These are phyloP conservation scores for Drosophila nigrodunni DNA, from an alignment of 1,140 invertebrate genomes.

Conservation along the genomic window DNA sequence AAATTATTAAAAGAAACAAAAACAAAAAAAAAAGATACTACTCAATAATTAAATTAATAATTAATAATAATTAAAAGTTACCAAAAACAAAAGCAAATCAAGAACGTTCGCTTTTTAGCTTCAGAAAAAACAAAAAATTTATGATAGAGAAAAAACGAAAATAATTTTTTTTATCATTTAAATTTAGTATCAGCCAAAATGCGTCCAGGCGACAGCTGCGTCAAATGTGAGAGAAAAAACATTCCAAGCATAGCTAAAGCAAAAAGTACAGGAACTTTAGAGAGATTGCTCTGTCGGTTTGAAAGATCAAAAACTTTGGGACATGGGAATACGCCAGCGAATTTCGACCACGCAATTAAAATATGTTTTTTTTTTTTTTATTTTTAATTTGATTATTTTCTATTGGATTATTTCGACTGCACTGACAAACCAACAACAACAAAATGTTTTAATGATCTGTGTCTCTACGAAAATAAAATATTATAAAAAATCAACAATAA, in stretches of 20 bases:
- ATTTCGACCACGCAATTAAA: conserved; percentile 32
- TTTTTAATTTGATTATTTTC: conserved; percentile 15
- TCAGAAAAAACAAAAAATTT: conserved; percentile 17
- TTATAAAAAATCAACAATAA: neutral
- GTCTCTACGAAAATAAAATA: conserved; percentile 55
- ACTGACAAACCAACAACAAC: conserved; percentile 54
- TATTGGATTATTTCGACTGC: conserved; percentile 50
- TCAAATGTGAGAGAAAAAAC: conserved; percentile 44
- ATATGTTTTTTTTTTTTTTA: conserved; percentile 39
- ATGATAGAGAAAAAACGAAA: neutral
- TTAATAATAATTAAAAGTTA: conserved; percentile 45
- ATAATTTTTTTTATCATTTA: conserved; percentile 35
- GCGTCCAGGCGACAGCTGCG: conserved; percentile 30
- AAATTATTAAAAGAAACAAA: conserved; percentile 62
- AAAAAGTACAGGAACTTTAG: conserved; percentile 10
- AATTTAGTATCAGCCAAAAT: conserved; percentile 22
- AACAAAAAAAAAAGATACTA: conserved; percentile 52
- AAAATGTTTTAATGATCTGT: conserved; percentile 63
- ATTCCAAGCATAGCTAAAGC: conserved; percentile 57
- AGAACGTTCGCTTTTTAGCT: conserved; percentile 31
- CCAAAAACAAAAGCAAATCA: conserved; percentile 46
- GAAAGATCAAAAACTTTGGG: neutral
- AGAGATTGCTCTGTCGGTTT: conserved; percentile 1
- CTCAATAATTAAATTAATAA: conserved; percentile 44
- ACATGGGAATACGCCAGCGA: neutral